Evolutionary conservation across 2,797 vertebrate species (phyloP), one percentile per base, ranked within the genome.

Genomic region (Pseudochromis fuscus): DNA sequence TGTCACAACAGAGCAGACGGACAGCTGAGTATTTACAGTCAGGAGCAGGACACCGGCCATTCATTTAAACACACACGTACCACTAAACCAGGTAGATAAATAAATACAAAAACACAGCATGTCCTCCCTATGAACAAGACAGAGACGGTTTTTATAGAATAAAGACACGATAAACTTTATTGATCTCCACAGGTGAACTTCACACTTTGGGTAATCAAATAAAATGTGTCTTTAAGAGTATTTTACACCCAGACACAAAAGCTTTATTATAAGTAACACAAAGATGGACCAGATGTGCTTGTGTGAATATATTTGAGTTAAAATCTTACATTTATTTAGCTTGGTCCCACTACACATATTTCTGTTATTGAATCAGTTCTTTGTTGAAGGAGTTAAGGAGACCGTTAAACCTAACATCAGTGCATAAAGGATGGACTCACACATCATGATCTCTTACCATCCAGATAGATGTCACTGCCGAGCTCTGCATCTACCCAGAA

Each of bases 401-500:
- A n/a, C n/a, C 40, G 11, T 0, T 0, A 4, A 7, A 40, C 35
- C 2, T 5, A 18, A 1, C 12, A 3, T 12, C 1, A n/a, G 0
- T 21, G 11, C n/a, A 31, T 16, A 11, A 52, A 37, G 12, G 15
- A 19, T 3, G 35, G 56, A 37, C 10, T 45, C 16, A 9, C 1
- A 12, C 4, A 5, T 65, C 2, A n/a, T 19, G 19, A 50, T 61
- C 66, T 80, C 95, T 95, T 94, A 99, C 98, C 98, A 62, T 99
- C 98, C 79, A 99, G 93, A 87, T 99, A 99, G 85, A 99, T 95
- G 75, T 99, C 97, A 83, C 96, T 97, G 77, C 97, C 98, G 30
- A 99, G 93, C 88, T 98, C 98, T 68, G 97, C 96, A 85, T 99
- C 97, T 31, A 99, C 95, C 98, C 98, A 99, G 91, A 99, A 99